Conservation (phyloP, 2,797 vertebrate species). For the Neoniphon sammara region DNA sequence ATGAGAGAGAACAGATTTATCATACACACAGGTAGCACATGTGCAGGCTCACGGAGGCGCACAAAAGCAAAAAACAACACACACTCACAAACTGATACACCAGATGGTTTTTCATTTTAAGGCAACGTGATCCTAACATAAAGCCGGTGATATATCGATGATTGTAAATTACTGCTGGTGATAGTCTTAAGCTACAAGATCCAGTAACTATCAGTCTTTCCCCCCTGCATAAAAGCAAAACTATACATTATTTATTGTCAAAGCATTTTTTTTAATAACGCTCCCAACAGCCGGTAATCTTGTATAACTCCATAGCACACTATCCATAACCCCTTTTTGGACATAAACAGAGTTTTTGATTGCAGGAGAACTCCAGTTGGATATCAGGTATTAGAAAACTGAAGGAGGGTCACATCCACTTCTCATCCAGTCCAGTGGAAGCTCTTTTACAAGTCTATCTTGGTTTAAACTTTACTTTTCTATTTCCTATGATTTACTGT, state of each 20-base stretch:
- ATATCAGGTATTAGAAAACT: slow-evolving; percentile 3
- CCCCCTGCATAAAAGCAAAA: slow-evolving; percentile 24
- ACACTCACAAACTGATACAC: slow-evolving; percentile 55
- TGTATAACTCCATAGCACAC: slow-evolving; percentile 12
- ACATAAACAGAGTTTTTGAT: slow-evolving; percentile 7
- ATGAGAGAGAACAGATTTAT: slow-evolving; percentile 85
- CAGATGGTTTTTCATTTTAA: slow-evolving; percentile 71
- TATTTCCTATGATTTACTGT: slow-evolving; percentile 80
- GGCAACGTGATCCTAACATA: slow-evolving; percentile 47
- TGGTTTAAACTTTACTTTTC: slow-evolving; percentile 78
- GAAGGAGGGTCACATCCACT: slow-evolving; percentile 4
- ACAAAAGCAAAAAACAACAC: slow-evolving; percentile 72
- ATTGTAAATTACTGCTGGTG: slow-evolving; percentile 47
- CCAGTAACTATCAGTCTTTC: slow-evolving; percentile 18
- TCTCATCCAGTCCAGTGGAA: slow-evolving; percentile 38
- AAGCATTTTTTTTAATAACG: slow-evolving; percentile 31
- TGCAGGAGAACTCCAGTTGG: slow-evolving; percentile 8
- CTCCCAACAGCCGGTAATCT: slow-evolving; percentile 10
- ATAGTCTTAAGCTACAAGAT: slow-evolving; percentile 53
- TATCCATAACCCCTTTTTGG: neutral
- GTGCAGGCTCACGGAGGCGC: slow-evolving; percentile 71
- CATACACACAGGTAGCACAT: slow-evolving; percentile 83
- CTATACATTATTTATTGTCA: slow-evolving; percentile 24
- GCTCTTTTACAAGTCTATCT: slow-evolving; percentile 74
- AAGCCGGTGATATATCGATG: slow-evolving; percentile 34